Base-by-base conservation (phyloP, 2,888 invertebrate genomes). In the Meteorus cinctellus region DNA sequence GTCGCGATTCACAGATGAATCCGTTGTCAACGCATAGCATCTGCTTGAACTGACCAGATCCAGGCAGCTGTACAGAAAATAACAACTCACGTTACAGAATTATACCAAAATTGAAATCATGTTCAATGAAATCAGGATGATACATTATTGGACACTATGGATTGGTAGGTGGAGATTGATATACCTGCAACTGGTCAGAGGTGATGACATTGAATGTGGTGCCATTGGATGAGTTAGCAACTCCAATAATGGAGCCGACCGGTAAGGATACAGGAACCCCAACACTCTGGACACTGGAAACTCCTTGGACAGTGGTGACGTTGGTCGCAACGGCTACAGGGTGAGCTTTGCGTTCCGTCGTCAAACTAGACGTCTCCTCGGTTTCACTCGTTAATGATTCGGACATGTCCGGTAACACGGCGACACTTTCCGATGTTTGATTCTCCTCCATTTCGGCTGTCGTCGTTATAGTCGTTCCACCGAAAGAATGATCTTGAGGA, bases 131-230 rank as follows among this genome's bases (percentile, higher is more conserved):
- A 41, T 12, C 12, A 41, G 4, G 34, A 34, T 34, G 5, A 34
- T 8, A 34, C 2, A 34, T 34, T 8, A 34, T 34, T 34, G 34
- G 34, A 34, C 8, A 34, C 0, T 34, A 34, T 8, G 34, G 34
- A 8, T 34, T 41, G 41, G 8, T 41, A 41, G 41, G 12, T 41
- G 19, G 10, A 74, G 10, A 34, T 19, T 69, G 60, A 45, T 34
- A 68, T 76, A 91, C 91, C 85, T 95, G 95, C 86, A 96, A 89
- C 87, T 96, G 95, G 85, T 96, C 96, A 48, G 95, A 94, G 36
- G 96, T 95, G 89, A 96, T 96, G 86, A 96, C 96, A 91, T 96
- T 96, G 90, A 95, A 96, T 62, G 96, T 94, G 80, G 95, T 94
- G 51, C 94, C 94, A 72, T 95, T 92, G 81, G 86, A 86, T 12